These are phyloP conservation scores for Puma concolor DNA, from an alignment of 2,113 vertebrate genomes.

Conservation along the genomic window DNA sequence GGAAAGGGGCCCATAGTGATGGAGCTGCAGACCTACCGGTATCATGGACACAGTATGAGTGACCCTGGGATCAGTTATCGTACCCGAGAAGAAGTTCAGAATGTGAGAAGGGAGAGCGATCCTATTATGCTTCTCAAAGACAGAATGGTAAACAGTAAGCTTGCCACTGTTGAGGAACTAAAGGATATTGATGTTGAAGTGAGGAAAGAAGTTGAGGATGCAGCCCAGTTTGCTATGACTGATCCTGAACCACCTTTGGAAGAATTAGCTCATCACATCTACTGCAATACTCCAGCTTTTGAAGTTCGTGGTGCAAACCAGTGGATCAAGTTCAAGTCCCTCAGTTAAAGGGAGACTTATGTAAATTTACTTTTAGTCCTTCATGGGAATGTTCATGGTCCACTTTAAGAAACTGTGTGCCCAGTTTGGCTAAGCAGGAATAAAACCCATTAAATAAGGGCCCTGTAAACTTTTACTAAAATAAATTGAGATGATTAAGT, in stretches of 20 bases:
- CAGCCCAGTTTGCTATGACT: conserved; percentile 92
- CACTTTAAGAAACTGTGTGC: neutral
- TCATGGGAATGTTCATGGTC: neutral
- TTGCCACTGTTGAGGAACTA: conserved; percentile 93
- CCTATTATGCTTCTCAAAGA: conserved; percentile 95
- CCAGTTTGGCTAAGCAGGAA: neutral
- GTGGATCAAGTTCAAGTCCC: conserved; percentile 94
- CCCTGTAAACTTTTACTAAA: neutral
- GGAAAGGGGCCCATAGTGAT: conserved; percentile 94
- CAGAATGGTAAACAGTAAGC: conserved; percentile 92
- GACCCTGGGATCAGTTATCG: conserved; percentile 97
- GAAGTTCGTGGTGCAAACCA: conserved; percentile 93
- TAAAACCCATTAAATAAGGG: neutral
- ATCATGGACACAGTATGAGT: conserved; percentile 97
- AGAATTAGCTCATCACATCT: conserved; percentile 92
- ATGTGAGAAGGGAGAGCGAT: conserved; percentile 95
- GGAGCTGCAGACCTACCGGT: conserved; percentile 95
- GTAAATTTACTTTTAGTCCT: neutral
- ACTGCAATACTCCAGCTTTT: conserved; percentile 85
- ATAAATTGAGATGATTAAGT: neutral
- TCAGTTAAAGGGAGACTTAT: conserved; percentile 84
- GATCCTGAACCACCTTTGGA: conserved; percentile 94
- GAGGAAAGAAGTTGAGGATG: conserved; percentile 94
- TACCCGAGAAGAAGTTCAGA: conserved; percentile 95
- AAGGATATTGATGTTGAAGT: conserved; percentile 95